Evolutionary conservation across 2,888 invertebrate species (phyloP).

Genomic region (Zonitis immaculata): DNA sequence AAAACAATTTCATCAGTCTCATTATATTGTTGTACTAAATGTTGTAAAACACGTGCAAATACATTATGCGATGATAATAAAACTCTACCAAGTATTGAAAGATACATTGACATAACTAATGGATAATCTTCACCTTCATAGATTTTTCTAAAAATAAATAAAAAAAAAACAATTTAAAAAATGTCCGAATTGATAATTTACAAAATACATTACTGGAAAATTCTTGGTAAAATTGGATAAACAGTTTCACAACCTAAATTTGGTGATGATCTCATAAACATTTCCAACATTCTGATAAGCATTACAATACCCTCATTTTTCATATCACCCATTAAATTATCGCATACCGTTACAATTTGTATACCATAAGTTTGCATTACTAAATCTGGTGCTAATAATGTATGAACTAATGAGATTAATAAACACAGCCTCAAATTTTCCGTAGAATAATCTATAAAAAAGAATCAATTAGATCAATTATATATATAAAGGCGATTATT

Average conservation of each 20-base stretch:
- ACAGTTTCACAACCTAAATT: slow-evolving; percentile 69
- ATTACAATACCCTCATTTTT: slow-evolving; percentile 67
- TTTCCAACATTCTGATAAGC: slow-evolving; percentile 69
- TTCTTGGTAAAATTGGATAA: slow-evolving; percentile 57
- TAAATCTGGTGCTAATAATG: slow-evolving; percentile 72
- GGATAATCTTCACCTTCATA: slow-evolving; percentile 66
- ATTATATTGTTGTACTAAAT: slow-evolving; percentile 47
- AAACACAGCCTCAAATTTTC: slow-evolving; percentile 77
- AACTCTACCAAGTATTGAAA: slow-evolving; percentile 74
- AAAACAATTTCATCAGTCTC: slow-evolving; percentile 62
- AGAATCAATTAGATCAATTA: slow-evolving; percentile 12
- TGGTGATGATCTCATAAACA: slow-evolving; percentile 69
- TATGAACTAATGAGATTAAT: slow-evolving; percentile 77
- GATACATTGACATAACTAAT: slow-evolving; percentile 70
- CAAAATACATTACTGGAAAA: slow-evolving; percentile 57
- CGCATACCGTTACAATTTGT: slow-evolving; percentile 64
- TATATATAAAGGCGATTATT: too few relatives aligned
- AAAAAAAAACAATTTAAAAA: slow-evolving; percentile 15
- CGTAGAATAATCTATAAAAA: slow-evolving; percentile 66
- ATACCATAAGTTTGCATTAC: slow-evolving; percentile 69
- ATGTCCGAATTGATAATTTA: slow-evolving; percentile 2
- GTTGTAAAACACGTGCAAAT: slow-evolving; percentile 57
- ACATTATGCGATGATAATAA: slow-evolving; percentile 64
- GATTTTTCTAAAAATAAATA: slow-evolving; percentile 60
- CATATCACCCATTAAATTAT: slow-evolving; percentile 73